Evolutionary conservation across 2,113 vertebrate species (phyloP).

Genomic region (Acinonyx jubatus): DNA sequence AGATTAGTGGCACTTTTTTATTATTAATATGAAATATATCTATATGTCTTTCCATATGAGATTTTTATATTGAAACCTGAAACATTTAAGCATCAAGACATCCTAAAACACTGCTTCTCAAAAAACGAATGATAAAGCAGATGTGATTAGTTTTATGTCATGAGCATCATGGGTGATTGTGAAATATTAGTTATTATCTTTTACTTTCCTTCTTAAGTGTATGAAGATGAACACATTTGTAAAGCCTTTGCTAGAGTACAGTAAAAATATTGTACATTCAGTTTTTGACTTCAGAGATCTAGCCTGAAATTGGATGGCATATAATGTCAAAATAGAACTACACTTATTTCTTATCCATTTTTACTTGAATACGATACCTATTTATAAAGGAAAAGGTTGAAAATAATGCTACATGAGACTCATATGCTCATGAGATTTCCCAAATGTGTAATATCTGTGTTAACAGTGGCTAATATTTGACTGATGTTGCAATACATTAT

Average conservation of each 20-base stretch:
- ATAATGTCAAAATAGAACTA: background rate
- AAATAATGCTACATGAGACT: background rate
- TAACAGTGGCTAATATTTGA: background rate
- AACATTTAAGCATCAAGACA: background rate
- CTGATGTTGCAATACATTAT: background rate
- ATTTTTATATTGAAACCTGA: conserved; percentile 3
- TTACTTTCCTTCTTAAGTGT: background rate
- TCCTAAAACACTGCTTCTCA: background rate
- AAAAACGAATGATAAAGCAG: background rate
- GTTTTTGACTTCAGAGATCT: background rate
- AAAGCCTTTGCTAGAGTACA: background rate
- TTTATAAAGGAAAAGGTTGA: conserved; percentile 27
- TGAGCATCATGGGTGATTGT: background rate
- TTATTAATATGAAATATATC: background rate
- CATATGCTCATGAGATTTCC: background rate
- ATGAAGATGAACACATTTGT: background rate
- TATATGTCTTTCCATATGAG: background rate
- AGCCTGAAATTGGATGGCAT: background rate
- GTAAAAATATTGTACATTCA: background rate
- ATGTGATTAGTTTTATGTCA: background rate
- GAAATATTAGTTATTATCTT: background rate
- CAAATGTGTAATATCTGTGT: background rate
- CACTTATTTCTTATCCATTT: background rate
- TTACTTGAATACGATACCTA: background rate
- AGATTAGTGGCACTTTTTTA: background rate